Evolutionary conservation across 2,113 vertebrate species (phyloP).

Genomic region (Platysternon megacephalum): DNA sequence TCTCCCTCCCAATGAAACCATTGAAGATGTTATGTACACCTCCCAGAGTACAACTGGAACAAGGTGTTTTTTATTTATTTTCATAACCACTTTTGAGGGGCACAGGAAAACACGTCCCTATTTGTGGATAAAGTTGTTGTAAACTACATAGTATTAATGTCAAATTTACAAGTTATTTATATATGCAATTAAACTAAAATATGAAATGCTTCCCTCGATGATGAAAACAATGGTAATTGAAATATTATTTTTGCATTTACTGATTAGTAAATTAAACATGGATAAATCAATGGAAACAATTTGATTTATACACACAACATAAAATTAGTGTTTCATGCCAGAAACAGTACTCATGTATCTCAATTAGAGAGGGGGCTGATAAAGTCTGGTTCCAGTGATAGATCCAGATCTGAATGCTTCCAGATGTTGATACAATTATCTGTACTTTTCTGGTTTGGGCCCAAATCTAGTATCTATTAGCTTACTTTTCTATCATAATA

Average conservation of each 20-base stretch:
- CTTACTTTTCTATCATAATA: background rate
- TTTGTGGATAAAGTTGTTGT: background rate
- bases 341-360: background rate
- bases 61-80: no score
- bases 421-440: background rate
- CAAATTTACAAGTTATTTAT: background rate
- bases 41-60: no score
- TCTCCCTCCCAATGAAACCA: no score
- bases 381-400: background rate
- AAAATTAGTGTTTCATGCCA: conserved; percentile 11
- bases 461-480: rapidly evolving
- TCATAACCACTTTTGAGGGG: no score
- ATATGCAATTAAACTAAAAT: background rate
- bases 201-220: background rate
- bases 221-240: background rate
- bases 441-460: background rate
- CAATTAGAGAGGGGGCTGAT: background rate
- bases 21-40: no score
- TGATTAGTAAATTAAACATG: background rate
- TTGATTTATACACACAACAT: background rate
- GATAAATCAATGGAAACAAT: background rate
- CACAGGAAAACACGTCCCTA: background rate
- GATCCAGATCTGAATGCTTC: background rate
- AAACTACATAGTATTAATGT: background rate
- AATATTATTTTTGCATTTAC: conserved; percentile 11